These are phyloP conservation scores for Todiramphus chloris DNA, from an alignment of 2,113 vertebrate genomes.

Conservation along the genomic window DNA sequence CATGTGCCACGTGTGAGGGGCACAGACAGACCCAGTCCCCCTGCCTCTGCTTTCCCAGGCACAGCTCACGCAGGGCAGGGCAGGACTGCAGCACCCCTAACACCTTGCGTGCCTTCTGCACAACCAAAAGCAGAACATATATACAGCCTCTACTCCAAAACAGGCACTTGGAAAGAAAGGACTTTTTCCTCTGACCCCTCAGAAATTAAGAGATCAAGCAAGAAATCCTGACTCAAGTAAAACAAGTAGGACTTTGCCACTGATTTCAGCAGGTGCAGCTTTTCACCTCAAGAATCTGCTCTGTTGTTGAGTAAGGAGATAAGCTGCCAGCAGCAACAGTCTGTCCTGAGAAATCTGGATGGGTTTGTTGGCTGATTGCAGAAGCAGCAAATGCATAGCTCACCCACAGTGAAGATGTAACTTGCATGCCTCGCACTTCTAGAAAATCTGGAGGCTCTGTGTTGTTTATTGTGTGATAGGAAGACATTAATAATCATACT, in stretches of 20 bases:
- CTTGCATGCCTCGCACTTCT: background rate
- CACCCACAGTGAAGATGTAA: slow-evolving; percentile 2
- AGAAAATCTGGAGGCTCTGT: background rate
- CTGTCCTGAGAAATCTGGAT: background rate
- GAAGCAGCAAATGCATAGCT: slow-evolving; percentile 19
- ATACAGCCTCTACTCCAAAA: background rate
- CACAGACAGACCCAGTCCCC: background rate
- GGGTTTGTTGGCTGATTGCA: slow-evolving; percentile 29
- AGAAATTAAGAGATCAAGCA: background rate
- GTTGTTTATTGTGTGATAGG: slow-evolving; percentile 36
- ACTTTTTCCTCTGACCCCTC: background rate
- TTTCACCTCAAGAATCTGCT: background rate
- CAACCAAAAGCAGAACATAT: background rate
- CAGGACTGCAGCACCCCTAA: background rate
- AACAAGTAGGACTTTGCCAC: slow-evolving; percentile 32
- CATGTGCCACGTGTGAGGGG: fast-evolving
- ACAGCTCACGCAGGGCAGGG: background rate
- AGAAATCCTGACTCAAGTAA: slow-evolving; percentile 26
- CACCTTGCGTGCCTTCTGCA: background rate
- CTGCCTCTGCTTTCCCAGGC: background rate
- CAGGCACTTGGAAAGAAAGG: background rate
- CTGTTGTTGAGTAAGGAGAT: slow-evolving; percentile 12
- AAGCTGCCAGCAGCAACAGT: slow-evolving; percentile 29
- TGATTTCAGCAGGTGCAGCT: slow-evolving; percentile 39
- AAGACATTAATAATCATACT: slow-evolving; percentile 36